Evolutionary conservation across 2,797 vertebrate genomes (phyloP).

Genomic region (Hapalemur alaotrensis): DNA sequence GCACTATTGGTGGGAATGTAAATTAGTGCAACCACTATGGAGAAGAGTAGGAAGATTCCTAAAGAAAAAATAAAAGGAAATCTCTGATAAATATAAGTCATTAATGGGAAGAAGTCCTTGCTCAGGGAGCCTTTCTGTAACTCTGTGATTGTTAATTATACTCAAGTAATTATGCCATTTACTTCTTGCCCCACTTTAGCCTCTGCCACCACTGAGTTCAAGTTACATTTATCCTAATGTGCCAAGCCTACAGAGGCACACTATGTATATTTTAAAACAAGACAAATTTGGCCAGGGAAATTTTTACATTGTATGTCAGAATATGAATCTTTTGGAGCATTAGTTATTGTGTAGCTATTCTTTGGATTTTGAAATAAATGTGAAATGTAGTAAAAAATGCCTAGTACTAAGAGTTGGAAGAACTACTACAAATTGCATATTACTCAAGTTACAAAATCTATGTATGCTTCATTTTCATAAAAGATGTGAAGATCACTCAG

Average conservation of each 20-base stretch:
- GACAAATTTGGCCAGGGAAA: background rate
- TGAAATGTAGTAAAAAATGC: background rate
- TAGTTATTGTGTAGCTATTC: background rate
- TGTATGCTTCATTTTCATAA: background rate
- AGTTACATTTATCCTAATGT: background rate
- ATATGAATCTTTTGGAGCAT: background rate
- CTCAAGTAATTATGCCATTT: background rate
- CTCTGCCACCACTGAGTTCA: background rate
- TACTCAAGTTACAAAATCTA: background rate
- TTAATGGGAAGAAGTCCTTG: background rate
- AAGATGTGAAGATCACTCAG: background rate
- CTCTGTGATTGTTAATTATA: background rate
- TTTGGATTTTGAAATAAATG: slow-evolving; percentile 23
- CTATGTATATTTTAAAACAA: background rate
- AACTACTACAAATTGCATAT: background rate
- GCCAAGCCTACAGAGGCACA: background rate
- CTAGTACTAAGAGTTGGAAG: background rate
- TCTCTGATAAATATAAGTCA: background rate
- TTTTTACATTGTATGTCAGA: background rate
- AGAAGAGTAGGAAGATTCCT: background rate
- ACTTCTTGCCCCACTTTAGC: background rate
- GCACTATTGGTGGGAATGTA: background rate
- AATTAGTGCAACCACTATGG: background rate
- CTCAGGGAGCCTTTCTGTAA: background rate
- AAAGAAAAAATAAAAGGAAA: background rate